phyloP scores from a whole-genome alignment of 2,888 invertebrate species.

The Phortica okadai region DNA sequence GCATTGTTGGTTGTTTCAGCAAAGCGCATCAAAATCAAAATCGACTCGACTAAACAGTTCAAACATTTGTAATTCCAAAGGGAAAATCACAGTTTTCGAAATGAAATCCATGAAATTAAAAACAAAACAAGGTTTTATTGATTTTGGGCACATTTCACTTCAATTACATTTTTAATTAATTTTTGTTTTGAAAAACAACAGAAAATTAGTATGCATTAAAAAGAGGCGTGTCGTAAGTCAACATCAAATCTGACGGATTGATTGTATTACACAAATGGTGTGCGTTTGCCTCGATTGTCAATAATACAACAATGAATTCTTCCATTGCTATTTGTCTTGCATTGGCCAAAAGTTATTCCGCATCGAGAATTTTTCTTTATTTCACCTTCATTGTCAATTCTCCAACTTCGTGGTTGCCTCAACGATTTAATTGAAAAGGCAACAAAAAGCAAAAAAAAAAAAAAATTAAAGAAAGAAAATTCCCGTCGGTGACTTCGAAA shows the following conservation, averaged over 20 bases:
- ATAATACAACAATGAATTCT: not conserved
- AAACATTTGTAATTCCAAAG: constrained; percentile 7
- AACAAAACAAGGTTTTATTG: constrained; percentile 7
- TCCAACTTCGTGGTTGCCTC: too few species aligned
- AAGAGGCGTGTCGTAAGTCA: not conserved
- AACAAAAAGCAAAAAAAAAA: not conserved
- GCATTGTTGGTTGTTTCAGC: not conserved
- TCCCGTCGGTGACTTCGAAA: constrained; percentile 7
- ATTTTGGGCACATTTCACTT: not conserved
- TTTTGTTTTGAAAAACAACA: not conserved
- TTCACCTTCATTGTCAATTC: too few species aligned
- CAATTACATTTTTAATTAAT: constrained; percentile 25
- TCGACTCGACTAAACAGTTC: not conserved
- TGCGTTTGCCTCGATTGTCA: constrained; percentile 1
- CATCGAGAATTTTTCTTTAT: not conserved
- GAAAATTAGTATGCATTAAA: constrained; percentile 9
- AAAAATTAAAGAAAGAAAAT: not conserved
- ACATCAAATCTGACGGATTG: not conserved
- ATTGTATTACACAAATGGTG: constrained; percentile 10
- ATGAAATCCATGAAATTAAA: constrained; percentile 2
- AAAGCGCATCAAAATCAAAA: not conserved
- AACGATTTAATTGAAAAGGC: not conserved
- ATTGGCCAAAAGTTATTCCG: not conserved
- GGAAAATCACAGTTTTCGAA: not conserved
- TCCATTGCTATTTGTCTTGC: not conserved